phyloP scores from a whole-genome alignment of 1,140 invertebrate species.

The Pachypeltis micranthus region DNA sequence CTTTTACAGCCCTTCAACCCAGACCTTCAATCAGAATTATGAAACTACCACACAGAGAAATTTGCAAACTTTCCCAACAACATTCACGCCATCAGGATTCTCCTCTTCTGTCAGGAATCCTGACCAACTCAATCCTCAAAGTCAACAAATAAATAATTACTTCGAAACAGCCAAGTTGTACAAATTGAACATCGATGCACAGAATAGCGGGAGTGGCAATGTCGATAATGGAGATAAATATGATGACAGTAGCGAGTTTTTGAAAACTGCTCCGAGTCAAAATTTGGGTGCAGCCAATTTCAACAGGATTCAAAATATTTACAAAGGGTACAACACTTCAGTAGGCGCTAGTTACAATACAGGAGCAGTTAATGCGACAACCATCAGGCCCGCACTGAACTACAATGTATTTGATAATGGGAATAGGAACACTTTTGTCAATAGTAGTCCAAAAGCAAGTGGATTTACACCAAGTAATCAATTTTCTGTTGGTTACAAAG shows the following conservation, averaged over 20 bases:
- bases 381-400: neutral
- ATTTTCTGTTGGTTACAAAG: neutral
- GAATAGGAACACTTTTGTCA: neutral
- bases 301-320: conserved; percentile 25
- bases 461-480: too few species aligned
- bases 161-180: conserved; percentile 23
- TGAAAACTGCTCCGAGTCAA: conserved; percentile 28
- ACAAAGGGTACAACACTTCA: conserved; percentile 27
- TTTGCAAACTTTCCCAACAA: neutral
- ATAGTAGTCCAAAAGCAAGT: neutral
- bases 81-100: neutral
- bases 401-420: neutral
- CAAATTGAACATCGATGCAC: conserved; percentile 18
- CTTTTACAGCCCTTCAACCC: conserved; percentile 7
- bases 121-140: too few species aligned
- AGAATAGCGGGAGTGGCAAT: neutral
- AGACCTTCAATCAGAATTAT: neutral
- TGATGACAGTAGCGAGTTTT: conserved; percentile 26
- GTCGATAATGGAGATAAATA: conserved; percentile 20
- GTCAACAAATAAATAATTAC: too few species aligned
- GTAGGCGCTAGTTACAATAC: conserved; percentile 25
- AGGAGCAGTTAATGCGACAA: neutral
- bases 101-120: too few species aligned
- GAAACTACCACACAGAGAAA: conserved; percentile 10
- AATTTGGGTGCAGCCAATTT: conserved; percentile 29